Base-by-base conservation (phyloP, 2,888 invertebrate genomes). In the Campopleginae sp. region DNA sequence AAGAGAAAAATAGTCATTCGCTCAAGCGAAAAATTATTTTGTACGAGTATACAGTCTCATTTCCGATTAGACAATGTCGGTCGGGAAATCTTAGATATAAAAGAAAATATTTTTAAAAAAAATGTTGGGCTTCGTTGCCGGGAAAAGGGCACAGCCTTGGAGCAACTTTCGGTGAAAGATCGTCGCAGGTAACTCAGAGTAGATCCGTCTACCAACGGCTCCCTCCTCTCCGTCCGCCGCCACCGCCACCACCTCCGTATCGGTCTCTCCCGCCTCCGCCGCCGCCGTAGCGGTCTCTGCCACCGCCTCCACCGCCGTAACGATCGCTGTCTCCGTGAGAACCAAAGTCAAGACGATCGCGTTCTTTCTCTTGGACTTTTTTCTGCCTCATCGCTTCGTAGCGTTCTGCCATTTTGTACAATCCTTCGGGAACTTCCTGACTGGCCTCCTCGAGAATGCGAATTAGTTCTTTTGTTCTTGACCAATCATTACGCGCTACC, bases 371-470 rank as follows among this genome's bases (percentile, higher is more conserved):
- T 14, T 94, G 94, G 0, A 95, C 95, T 68, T 95, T 94, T 72
- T 95, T 95, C 78, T 96, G 94, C 88, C 96, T 96, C 96, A 96
- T 96, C 0, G 95, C 95, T 33, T 95, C 95, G 92, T 96, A 97
- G 42, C 98, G 95, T 27, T 96, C 94, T 0, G 97, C 96, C 98
- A 98, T 98, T 23, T 95, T 93, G 44, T 95, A 94, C 58, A 98
- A 93, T 89, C 97, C 96, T 14, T 96, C 95, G 0, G 98, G 98
- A 14, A 98, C 96, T 89, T 96, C 96, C 95, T 98, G 88, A 87
- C 96, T 94, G 1, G 98, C 98, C 94, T 99, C 98, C 90, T 97
- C 96, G 75, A 99, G 94, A 85, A 99, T 98, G 71, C 95, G 95
- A 54, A 99, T 98, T 3, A 99, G 94, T 77, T 97, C 97, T 82